Conservation (phyloP, 2,888 invertebrate species). For the Lacanobia oleracea region DNA sequence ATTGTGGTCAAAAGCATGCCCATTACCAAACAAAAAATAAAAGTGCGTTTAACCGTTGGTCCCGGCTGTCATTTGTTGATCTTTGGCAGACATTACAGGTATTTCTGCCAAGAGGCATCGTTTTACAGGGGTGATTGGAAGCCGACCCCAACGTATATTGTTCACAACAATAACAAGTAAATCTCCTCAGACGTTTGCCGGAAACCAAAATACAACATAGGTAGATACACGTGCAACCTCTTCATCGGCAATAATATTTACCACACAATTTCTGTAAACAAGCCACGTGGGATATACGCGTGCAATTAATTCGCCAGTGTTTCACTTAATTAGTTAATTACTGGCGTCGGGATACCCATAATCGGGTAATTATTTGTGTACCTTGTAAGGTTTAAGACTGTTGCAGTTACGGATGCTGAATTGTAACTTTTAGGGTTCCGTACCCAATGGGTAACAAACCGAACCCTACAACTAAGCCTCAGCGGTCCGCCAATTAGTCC, state of each 20-base stretch:
- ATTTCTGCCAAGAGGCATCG: too few species aligned
- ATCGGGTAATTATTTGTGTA: neutral
- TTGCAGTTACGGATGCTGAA: neutral
- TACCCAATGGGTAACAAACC: too few species aligned
- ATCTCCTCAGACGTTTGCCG: neutral
- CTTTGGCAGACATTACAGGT: too few species aligned
- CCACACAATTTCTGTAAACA: neutral
- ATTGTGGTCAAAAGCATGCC: too few species aligned
- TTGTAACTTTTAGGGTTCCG: too few species aligned
- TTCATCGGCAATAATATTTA: conserved; percentile 1
- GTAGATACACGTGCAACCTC: neutral
- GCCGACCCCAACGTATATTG: too few species aligned
- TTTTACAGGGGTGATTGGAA: too few species aligned
- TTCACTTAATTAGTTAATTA: conserved; percentile 25
- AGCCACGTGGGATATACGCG: conserved; percentile 5
- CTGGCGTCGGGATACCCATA: neutral
- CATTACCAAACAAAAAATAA: too few species aligned
- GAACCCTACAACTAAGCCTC: too few species aligned
- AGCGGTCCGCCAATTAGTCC: too few species aligned
- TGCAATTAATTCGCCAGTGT: conserved; percentile 12
- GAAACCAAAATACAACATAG: neutral
- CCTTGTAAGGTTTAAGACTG: neutral
- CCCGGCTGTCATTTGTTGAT: too few species aligned
- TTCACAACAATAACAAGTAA: neutral
- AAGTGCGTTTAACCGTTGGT: too few species aligned